Evolutionary conservation across 2,888 invertebrate genomes (phyloP), one percentile per base, ranked within the genome.

Genomic region (Azorinus chamasolen): DNA sequence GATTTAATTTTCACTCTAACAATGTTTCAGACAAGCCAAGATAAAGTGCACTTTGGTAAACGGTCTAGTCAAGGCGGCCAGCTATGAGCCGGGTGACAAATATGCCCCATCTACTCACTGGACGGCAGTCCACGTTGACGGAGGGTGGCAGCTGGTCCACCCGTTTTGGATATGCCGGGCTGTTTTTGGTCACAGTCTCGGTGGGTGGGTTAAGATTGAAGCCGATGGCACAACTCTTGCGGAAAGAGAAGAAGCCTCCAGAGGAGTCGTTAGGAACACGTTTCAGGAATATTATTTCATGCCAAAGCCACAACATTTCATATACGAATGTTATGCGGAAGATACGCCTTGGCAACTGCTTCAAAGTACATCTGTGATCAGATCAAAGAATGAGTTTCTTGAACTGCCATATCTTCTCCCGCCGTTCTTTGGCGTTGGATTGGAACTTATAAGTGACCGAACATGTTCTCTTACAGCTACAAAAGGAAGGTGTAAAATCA

Each of bases 231-330:
- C 58, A 37, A n/a, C 78, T 0, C 51, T 70, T 8, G 39, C 48
- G 1, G 16, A 68, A 45, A 51, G 46, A 25, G 65, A 73, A 45
- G 43, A 46, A 22, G 61, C 62, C 0, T 45, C 71, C 6, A 53
- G 50, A 41, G 82, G 84, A 3, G 54, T 79, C 0, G 18, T 71
- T 16, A 59, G 54, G 39, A 80, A 76, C 43, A 76, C 80, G 0
- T 84, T 84, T 39, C 70, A 80, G 43, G 83, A 84, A 41, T 66
- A 72, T 12, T 84, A 80, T 39, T 80, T 84, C 24, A 77, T 84
- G 71, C 76, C 83, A 1, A 71, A 79, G 25, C 83, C 83, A 4
- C 32, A 55, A 16, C 68, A 83, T 24, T 84, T 79, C 43, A 55
- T 80, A 27, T 77, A 83, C 43, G 59, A 69, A 53, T 82, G 82